A percentile compares a stretch with the other conserved stretches of the same genome.
phyloP scores from a whole-genome alignment of 1,140 invertebrate species.

The Ectropis grisescens region DNA sequence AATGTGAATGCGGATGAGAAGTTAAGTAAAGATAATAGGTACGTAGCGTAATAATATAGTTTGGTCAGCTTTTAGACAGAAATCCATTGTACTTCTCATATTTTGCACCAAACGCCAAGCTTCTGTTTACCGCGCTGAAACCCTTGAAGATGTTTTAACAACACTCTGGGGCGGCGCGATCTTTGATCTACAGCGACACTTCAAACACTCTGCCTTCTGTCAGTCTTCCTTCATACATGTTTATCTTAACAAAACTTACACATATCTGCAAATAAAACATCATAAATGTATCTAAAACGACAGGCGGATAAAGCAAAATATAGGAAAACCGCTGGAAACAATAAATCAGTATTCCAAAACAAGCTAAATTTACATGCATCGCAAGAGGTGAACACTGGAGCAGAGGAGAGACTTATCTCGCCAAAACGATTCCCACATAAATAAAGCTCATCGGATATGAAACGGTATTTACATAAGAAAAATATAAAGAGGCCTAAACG shows the following conservation, averaged over 20 bases:
- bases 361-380: conserved; percentile 51
- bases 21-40: no score
- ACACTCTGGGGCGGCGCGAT: conserved; percentile 29
- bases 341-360: conserved; percentile 41
- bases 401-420: conserved; percentile 58
- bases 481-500: conserved; percentile 69
- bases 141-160: conserved; percentile 61
- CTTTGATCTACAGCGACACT: conserved; percentile 61
- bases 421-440: conserved; percentile 70
- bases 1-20: no score
- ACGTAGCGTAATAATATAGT: no score
- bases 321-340: conserved; percentile 7
- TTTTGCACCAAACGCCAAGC: conserved; percentile 17
- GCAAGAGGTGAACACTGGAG: conserved; percentile 45
- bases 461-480: conserved; percentile 68
- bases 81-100: no score
- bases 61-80: no score
- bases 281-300: no score
- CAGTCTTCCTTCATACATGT: conserved; percentile 16
- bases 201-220: conserved; percentile 19
- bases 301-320: conserved; percentile 3
- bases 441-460: conserved; percentile 70
- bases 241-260: conserved; percentile 4
- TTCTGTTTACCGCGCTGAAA: conserved; percentile 55
- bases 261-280: neutral